phyloP scores from a whole-genome alignment of 2,113 vertebrate genomes.

The Grallaria varia region DNA sequence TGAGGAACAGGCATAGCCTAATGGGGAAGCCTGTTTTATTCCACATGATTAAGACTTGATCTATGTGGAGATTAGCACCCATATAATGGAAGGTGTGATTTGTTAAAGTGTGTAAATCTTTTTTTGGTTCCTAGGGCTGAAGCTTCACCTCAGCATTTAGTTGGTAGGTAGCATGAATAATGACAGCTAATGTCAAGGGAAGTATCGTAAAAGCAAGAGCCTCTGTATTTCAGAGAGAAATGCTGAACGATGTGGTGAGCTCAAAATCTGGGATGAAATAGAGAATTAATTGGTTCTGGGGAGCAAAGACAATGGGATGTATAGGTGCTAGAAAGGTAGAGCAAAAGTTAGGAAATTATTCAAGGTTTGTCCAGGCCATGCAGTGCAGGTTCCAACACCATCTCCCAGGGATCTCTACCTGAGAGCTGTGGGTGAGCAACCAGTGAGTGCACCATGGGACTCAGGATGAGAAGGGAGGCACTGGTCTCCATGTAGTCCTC shows the following conservation, averaged over 20 bases:
- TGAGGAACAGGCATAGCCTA: not conserved
- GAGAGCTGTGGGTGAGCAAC: not conserved
- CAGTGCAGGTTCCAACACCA: not conserved
- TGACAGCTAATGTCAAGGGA: not conserved
- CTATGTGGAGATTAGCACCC: not conserved
- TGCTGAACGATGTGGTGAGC: not conserved
- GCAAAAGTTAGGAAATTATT: not conserved
- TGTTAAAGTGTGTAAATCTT: not conserved
- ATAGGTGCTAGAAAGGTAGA: not conserved
- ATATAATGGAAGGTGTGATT: not conserved
- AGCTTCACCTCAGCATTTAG: not conserved
- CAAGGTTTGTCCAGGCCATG: fast-evolving
- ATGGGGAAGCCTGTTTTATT: not conserved
- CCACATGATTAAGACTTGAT: not conserved
- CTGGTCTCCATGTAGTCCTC: not conserved
- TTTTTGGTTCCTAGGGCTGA: not conserved
- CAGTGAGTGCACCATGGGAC: too few relatives aligned
- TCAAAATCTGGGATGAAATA: not conserved
- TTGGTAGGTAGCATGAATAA: not conserved
- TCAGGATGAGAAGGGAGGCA: fast-evolving
- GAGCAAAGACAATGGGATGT: not conserved
- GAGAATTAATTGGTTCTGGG: not conserved
- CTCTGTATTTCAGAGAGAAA: not conserved
- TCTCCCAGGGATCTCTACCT: not conserved
- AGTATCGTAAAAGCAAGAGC: not conserved